These are phyloP conservation scores for Crambe crambe DNA, from an alignment of 37 sponge, comb jelly and placozoan species.

Conservation along the genomic window DNA sequence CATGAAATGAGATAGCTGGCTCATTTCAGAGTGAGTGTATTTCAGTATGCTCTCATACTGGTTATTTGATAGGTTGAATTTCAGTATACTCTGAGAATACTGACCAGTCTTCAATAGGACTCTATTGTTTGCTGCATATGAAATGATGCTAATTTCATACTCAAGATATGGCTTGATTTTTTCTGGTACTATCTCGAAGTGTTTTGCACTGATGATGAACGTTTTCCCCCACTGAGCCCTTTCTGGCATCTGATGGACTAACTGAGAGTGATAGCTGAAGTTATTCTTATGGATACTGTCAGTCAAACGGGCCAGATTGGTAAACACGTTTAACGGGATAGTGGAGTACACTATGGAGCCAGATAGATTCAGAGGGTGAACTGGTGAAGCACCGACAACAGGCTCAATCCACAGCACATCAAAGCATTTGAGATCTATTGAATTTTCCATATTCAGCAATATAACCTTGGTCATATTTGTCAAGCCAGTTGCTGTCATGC, in stretches of 20 bases:
- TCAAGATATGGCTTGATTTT: not conserved
- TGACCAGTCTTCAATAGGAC: not conserved
- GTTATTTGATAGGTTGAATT: not conserved
- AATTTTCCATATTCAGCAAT: not conserved
- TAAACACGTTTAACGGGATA: conserved; percentile 21
- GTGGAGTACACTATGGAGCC: not conserved
- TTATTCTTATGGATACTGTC: not conserved
- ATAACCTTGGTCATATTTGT: not conserved
- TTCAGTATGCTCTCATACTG: not conserved
- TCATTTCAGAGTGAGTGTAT: not conserved
- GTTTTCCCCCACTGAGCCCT: not conserved
- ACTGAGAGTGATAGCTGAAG: conserved; percentile 18
- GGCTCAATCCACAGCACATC: conserved; percentile 35
- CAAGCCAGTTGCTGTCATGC: not conserved
- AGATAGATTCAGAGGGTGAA: not conserved
- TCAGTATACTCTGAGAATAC: not conserved
- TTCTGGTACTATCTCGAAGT: not conserved
- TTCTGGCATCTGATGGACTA: conserved; percentile 27
- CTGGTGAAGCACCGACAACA: not conserved
- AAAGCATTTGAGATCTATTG: not conserved
- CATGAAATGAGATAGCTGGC: not conserved
- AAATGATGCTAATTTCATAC: not conserved
- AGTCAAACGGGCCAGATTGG: too few species aligned
- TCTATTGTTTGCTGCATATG: not conserved
- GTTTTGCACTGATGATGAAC: conserved; percentile 4